These are phyloP conservation scores for Habropoda laboriosa DNA, from an alignment of 1,140 invertebrate genomes.

Conservation along the genomic window DNA sequence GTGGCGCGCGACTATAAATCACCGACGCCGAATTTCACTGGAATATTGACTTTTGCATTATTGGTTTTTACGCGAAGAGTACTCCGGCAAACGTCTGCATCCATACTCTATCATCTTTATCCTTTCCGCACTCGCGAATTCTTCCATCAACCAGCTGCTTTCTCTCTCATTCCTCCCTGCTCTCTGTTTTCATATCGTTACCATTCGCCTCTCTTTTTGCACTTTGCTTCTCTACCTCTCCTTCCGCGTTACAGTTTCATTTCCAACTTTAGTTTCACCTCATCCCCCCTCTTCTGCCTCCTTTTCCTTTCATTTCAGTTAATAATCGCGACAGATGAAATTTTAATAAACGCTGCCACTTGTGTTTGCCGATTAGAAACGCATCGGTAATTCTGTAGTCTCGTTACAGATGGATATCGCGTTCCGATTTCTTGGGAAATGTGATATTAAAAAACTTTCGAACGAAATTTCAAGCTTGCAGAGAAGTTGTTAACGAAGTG, in stretches of 20 bases:
- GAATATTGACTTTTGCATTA: constrained; percentile 63
- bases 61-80: constrained; percentile 55
- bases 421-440: no score
- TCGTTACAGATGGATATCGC: not conserved
- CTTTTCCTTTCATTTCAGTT: not conserved
- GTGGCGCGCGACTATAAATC: constrained; percentile 44
- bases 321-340: not conserved
- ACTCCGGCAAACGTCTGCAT: constrained; percentile 47
- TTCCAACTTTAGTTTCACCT: not conserved
- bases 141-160: constrained; percentile 25
- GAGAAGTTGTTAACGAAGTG: no score
- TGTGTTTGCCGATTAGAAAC: not conserved
- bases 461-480: no score
- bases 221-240: not conserved
- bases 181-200: constrained; percentile 20
- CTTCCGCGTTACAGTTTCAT: not conserved
- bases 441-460: no score
- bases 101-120: constrained; percentile 33
- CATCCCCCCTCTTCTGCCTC: no score
- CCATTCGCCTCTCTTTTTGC: not conserved
- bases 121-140: constrained; percentile 7
- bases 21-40: constrained; percentile 51
- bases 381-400: no score
- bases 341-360: not conserved
- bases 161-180: not conserved